Base-by-base conservation (phyloP, 2,797 vertebrate genomes). In the Orientallactaga sibirica region DNA sequence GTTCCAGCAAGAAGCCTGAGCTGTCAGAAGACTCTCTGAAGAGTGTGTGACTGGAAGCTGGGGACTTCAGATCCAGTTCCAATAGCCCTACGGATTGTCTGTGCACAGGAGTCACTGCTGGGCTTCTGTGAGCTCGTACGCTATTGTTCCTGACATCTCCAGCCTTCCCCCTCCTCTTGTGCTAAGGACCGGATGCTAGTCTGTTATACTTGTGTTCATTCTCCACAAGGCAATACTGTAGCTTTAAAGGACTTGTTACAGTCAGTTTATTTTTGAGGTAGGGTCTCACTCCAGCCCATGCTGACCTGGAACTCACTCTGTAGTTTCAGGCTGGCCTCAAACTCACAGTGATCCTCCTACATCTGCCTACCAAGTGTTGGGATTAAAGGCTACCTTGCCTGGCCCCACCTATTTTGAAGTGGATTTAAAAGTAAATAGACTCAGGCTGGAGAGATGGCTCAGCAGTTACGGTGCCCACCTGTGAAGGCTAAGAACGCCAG, bases 181-280 rank as follows among this genome's bases (percentile, higher is more conserved):
- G 19, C 71, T 55, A 20, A 18, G 43, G 14, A 4, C 18, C 9
- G 0, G 1, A 3, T 48, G 4, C 10, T 4, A 0, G 0, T 0
- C 29, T 1, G 11, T 48, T 80, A 77, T 70, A 29, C 16, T 14
- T 10, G 0, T 37, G 67, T 77, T 86, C 82, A 37, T 87, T 71
- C n/a, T 20, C 2, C 3, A 67, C 22, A 48, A 88, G 22, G 2
- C n/a, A 1, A 5, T 12, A 0, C 52, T 55, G 0, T 73, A 16
- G 25, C 41, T 62, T 81, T 80, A 41, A 90, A 81, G 43, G 15
- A 58, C 24, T 79, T 33, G 7, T 70, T 81, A 29, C n/a, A 76
- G n/a, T 22, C 33, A 37, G 19, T 61, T 55, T 6, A 71, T 91
- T 4, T 55, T 55, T 12, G 55, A 55, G 10, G 55, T 15, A 55